These are phyloP conservation scores for Melanchra persicariae DNA, from an alignment of 2,888 invertebrate genomes.

Conservation along the genomic window DNA sequence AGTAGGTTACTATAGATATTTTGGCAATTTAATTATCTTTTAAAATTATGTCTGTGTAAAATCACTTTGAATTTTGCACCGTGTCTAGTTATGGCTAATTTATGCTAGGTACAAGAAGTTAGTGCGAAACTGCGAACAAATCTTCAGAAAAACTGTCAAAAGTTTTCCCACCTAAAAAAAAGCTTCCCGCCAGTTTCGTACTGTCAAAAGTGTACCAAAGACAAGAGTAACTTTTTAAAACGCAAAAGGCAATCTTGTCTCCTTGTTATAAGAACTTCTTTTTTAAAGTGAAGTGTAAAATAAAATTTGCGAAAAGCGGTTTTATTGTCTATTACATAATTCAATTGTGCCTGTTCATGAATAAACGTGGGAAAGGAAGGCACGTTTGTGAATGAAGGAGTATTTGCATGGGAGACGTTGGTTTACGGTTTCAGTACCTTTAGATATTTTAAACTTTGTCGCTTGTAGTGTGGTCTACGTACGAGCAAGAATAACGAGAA, in stretches of 20 bases:
- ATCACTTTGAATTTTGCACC: too few species aligned
- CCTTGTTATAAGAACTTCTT: constrained; percentile 23
- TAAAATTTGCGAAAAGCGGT: constrained; percentile 45
- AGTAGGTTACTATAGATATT: too few species aligned
- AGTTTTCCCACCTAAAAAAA: constrained; percentile 54
- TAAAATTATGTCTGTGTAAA: too few species aligned
- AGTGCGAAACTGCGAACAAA: background rate
- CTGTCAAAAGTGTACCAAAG: constrained; percentile 61
- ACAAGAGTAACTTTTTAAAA: constrained; percentile 29
- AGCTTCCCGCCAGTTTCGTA: constrained; percentile 56
- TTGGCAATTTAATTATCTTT: too few species aligned
- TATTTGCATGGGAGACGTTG: constrained; percentile 36
- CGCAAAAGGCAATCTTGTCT: constrained; percentile 48
- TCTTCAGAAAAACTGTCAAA: background rate
- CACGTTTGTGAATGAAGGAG: constrained; percentile 55
- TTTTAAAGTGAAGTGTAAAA: constrained; percentile 35
- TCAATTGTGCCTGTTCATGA: constrained; percentile 54
- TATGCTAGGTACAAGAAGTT: background rate
- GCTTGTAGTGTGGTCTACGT: constrained; percentile 4
- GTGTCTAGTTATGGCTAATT: too few species aligned
- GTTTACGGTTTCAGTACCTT: constrained; percentile 36
- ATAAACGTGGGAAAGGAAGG: constrained; percentile 57
- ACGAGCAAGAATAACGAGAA: background rate
- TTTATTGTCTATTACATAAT: constrained; percentile 63
- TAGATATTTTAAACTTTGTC: constrained; percentile 17